A percentile compares a stretch with the other conserved stretches of the same genome.
phyloP scores from a whole-genome alignment of 2,888 invertebrate species.

The Drosophila histrio region DNA sequence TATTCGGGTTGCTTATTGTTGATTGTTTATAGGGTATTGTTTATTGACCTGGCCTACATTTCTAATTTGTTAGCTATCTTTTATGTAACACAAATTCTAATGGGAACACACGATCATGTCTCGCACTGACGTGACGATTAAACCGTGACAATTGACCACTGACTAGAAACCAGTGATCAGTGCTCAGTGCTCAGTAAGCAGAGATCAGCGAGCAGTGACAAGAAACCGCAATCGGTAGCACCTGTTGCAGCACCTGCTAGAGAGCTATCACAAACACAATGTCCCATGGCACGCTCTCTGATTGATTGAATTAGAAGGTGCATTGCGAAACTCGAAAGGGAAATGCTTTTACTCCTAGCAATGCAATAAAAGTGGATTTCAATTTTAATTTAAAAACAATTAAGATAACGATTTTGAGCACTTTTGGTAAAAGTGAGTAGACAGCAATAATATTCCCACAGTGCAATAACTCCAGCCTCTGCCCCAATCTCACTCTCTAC shows the following conservation, averaged over 20 bases:
- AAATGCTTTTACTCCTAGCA: slow-evolving; percentile 69
- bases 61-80: slow-evolving; percentile 25
- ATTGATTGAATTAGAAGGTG: slow-evolving; percentile 5
- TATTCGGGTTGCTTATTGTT: slow-evolving; percentile 30
- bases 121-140: slow-evolving; percentile 22
- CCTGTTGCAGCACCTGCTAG: slow-evolving; percentile 29
- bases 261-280: background rate
- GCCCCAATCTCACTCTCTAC: slow-evolving; percentile 7
- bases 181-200: background rate
- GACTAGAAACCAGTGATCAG: slow-evolving; percentile 10
- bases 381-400: slow-evolving; percentile 72
- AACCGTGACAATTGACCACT: slow-evolving; percentile 13
- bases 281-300: slow-evolving; percentile 2
- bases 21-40: slow-evolving; percentile 28
- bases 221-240: slow-evolving; percentile 6
- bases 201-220: slow-evolving; percentile 5
- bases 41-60: slow-evolving; percentile 51
- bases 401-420: slow-evolving; percentile 64
- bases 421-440: slow-evolving; percentile 63
- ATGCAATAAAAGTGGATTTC: slow-evolving; percentile 49
- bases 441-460: slow-evolving; percentile 44
- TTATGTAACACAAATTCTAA: slow-evolving; percentile 56
- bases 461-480: slow-evolving; percentile 29
- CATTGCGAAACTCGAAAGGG: slow-evolving; percentile 65
- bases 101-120: slow-evolving; percentile 27